phyloP scores from a whole-genome alignment of 2,888 invertebrate species.

The Choreutis nemorana region DNA sequence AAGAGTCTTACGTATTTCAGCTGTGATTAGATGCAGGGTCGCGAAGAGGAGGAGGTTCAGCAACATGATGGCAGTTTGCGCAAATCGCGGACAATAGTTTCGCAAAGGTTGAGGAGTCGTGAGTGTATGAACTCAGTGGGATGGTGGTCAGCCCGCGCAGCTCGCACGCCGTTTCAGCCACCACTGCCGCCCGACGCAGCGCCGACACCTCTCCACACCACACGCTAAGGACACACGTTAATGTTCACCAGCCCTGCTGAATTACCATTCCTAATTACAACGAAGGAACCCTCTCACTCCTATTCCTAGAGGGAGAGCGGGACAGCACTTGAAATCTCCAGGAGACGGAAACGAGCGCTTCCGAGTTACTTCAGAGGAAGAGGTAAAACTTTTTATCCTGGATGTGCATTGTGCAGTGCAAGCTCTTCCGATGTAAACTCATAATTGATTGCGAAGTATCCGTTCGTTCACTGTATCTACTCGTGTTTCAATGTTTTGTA shows the following conservation, averaged over 20 bases:
- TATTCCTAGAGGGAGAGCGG: too few relatives aligned
- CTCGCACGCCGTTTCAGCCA: slow-evolving; percentile 43
- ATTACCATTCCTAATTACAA: too few relatives aligned
- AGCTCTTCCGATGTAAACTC: slow-evolving; percentile 11
- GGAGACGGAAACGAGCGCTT: too few relatives aligned
- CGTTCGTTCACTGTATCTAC: slow-evolving; percentile 6
- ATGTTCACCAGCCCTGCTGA: slow-evolving; percentile 25
- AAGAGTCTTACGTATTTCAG: slow-evolving; percentile 50
- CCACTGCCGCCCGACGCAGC: slow-evolving; percentile 32
- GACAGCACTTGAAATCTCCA: too few relatives aligned
- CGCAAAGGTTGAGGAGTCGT: slow-evolving; percentile 19
- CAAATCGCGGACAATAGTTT: slow-evolving; percentile 24
- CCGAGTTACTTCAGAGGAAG: too few relatives aligned
- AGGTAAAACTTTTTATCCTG: slow-evolving; percentile 16
- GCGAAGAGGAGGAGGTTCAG: slow-evolving; percentile 30
- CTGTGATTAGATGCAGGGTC: slow-evolving; percentile 38
- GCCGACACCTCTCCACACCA: slow-evolving; percentile 20
- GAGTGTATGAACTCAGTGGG: slow-evolving; percentile 15
- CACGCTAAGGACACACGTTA: slow-evolving; percentile 29
- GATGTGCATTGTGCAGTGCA: slow-evolving; percentile 11
- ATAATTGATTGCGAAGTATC: slow-evolving; percentile 11
- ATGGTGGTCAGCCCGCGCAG: slow-evolving; percentile 36
- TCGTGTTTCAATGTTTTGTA: too few relatives aligned
- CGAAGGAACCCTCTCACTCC: too few relatives aligned
- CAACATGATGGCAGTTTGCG: slow-evolving; percentile 41